Base-by-base conservation (phyloP, 2,797 vertebrate species). In the Jordanella pulchra region DNA sequence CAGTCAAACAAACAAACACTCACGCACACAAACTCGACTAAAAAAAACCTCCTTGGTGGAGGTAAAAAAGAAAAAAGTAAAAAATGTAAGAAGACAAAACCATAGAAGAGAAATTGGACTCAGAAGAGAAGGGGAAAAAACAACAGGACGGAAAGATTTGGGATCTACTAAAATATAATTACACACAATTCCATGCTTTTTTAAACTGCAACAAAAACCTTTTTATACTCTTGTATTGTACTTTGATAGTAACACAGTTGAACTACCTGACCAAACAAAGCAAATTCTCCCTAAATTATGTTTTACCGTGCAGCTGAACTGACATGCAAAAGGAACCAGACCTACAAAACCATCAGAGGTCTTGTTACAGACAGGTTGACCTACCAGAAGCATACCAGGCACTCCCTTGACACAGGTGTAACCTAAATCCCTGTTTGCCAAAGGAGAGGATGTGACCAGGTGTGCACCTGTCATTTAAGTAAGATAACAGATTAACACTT, bases 251-350 rank as follows among this genome's bases (percentile, higher is more conserved):
- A 70, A 17, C 42, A 15, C 50, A 35, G 42, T 53, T 42, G 63
- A 21, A 53, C 32, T 55, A 71, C 71, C 64, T 53, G 44, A 83
- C 65, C 48, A 80, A 74, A 73, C 71, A 66, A 68, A 81, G 74
- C 74, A 63, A 75, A 28, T 74, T 79, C 73, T 78, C 60, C 25
- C 7, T 54, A 51, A 25, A 32, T 11, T 0, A 10, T 1, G n/a
- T 72, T 70, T 89, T 82, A 69, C 1, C 23, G 87, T 89, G 76
- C 87, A 73, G 39, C 80, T 15, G 66, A 90, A 74, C 7, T 56
- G 77, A 89, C 69, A 82, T 85, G 73, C 51, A 69, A 58, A 18
- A 67, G 60, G 73, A 79, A 84, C 53, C 72, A 86, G 84, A 71
- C 58, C 54, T 54, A 44, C 35, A 14, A 48, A 64, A 39, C 17